phyloP scores from a whole-genome alignment of 2,113 vertebrate genomes.

The Chloropsis hardwickii region DNA sequence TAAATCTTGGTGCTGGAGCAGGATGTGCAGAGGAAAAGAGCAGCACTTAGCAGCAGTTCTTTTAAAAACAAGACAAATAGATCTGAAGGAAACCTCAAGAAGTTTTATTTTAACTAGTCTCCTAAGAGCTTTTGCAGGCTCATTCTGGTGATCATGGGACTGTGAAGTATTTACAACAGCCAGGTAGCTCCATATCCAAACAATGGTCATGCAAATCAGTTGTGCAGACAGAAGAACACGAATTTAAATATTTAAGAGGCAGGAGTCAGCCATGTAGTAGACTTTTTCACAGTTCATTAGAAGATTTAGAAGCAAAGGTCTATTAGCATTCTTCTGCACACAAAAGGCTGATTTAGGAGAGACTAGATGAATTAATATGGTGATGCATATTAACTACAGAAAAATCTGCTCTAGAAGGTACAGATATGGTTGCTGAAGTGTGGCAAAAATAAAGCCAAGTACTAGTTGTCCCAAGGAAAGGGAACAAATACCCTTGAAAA shows the following conservation, averaged over 20 bases:
- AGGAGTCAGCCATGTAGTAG: constrained; percentile 41
- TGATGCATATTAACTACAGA: constrained; percentile 60
- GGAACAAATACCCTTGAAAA: background rate
- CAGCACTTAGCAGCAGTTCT: background rate
- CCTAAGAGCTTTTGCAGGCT: background rate
- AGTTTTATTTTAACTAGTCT: background rate
- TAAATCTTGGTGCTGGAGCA: background rate
- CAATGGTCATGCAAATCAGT: background rate
- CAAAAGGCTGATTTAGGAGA: constrained; percentile 56
- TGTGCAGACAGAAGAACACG: background rate
- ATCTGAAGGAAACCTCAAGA: background rate
- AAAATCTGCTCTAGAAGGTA: background rate
- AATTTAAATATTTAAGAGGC: constrained; percentile 53
- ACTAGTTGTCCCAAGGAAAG: background rate
- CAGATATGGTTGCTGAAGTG: background rate
- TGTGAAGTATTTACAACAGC: background rate
- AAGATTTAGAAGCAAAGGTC: constrained; percentile 32
- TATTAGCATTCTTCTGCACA: constrained; percentile 61
- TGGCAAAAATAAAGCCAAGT: constrained; percentile 16
- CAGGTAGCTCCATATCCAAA: background rate
- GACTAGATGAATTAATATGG: constrained; percentile 59
- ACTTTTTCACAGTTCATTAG: constrained; percentile 38
- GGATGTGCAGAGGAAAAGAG: background rate
- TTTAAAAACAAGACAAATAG: background rate
- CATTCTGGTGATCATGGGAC: background rate